Evolutionary conservation across 2,113 vertebrate genomes (phyloP).

Genomic region (Sinocyclocheilus maitianheensis): DNA sequence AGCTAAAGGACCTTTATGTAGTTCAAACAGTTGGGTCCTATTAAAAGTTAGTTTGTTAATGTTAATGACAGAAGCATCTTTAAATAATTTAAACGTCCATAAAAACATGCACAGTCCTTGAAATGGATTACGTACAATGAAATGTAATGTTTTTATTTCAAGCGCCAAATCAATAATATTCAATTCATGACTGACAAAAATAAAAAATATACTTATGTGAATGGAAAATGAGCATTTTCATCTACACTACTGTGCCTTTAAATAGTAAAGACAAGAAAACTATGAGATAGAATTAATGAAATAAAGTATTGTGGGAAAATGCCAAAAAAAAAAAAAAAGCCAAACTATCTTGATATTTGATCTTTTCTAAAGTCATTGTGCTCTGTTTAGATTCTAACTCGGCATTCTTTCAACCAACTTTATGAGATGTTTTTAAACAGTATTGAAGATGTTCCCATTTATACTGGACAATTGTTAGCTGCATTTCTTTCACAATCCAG

Average conservation of each 20-base stretch:
- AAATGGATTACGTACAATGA: background rate
- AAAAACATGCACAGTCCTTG: background rate
- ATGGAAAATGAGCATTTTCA: too few relatives aligned
- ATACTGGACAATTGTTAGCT: background rate
- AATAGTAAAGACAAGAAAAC: too few relatives aligned
- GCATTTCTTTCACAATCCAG: background rate
- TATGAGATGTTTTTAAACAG: conserved; percentile 1
- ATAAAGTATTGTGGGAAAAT: too few relatives aligned
- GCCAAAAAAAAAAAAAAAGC: too few relatives aligned
- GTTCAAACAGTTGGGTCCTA: background rate
- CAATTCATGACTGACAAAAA: background rate
- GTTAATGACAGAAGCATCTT: background rate
- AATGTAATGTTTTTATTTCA: background rate
- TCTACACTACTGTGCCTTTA: too few relatives aligned
- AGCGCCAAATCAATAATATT: background rate
- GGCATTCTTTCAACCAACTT: background rate
- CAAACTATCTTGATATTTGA: background rate
- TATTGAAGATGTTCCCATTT: background rate
- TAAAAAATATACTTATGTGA: background rate
- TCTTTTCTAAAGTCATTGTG: background rate
- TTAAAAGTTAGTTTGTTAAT: conserved; percentile 16
- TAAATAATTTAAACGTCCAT: conserved; percentile 10
- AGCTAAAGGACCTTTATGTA: conserved; percentile 3
- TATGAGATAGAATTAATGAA: too few relatives aligned
- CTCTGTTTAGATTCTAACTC: background rate